phyloP scores from a whole-genome alignment of 2,888 invertebrate genomes.

The Tipula vernalis region DNA sequence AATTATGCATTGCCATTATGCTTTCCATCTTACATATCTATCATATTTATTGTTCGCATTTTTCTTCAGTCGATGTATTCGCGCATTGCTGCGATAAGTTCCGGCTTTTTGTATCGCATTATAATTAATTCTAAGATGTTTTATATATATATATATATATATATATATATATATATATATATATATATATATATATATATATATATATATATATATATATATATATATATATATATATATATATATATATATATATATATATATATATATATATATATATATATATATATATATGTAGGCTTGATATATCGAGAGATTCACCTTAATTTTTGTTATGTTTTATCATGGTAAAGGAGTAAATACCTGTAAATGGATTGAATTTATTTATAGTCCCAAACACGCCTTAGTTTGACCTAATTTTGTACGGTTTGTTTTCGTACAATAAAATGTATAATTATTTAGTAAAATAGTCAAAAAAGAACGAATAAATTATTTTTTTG shows the following conservation, averaged over 20 bases:
- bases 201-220: background rate
- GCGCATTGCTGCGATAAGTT: background rate
- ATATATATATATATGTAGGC: background rate
- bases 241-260: background rate
- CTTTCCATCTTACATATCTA: background rate
- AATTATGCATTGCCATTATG: background rate
- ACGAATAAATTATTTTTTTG: too few species aligned
- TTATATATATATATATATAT: background rate
- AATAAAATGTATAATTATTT: too few species aligned
- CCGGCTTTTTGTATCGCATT: background rate
- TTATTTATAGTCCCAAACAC: too few species aligned
- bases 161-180: background rate
- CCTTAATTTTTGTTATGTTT: too few species aligned
- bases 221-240: background rate
- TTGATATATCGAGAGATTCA: too few species aligned
- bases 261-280: background rate
- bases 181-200: background rate
- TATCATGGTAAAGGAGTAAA: too few species aligned
- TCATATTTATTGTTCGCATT: background rate
- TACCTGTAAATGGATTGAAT: too few species aligned
- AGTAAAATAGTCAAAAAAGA: too few species aligned
- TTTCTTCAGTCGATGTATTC: background rate
- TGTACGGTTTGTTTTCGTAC: too few species aligned
- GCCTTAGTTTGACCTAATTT: too few species aligned
- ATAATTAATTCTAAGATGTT: background rate